Conservation (phyloP, 2,797 vertebrate species). For the Ateles fusciceps region DNA sequence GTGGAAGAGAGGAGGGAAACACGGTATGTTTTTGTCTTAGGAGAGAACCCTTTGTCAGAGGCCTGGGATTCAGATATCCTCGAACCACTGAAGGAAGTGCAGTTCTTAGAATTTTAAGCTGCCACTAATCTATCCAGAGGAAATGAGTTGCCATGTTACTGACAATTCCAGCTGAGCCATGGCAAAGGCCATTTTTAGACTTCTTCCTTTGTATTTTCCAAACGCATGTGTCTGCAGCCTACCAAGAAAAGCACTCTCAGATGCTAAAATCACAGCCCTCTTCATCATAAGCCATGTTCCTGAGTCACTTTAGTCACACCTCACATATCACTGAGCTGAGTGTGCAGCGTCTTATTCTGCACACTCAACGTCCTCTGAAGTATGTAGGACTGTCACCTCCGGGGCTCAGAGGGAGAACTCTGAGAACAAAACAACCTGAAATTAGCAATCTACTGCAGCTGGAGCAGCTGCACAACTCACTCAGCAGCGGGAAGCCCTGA, state of each 20-base stretch:
- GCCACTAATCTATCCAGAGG: not conserved
- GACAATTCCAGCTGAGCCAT: not conserved
- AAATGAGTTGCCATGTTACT: not conserved
- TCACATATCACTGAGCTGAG: not conserved
- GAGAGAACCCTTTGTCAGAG: not conserved
- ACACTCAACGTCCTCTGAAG: no score
- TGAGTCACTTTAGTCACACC: not conserved
- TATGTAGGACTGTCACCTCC: no score
- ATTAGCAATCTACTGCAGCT: no score
- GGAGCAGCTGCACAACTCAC: not conserved
- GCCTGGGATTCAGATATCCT: not conserved
- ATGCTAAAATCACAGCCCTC: not conserved
- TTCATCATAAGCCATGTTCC: not conserved
- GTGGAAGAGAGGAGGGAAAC: slow-evolving; percentile 44
- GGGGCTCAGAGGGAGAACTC: no score
- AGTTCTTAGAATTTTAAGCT: not conserved
- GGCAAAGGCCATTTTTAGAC: not conserved
- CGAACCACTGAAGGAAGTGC: not conserved
- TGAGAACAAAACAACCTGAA: no score
- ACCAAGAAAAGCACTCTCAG: not conserved
- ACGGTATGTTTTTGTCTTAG: not conserved
- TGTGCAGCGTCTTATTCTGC: not conserved
- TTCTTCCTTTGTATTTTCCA: not conserved
- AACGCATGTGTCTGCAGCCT: not conserved
- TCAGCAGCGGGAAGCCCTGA: not conserved